phyloP scores from a whole-genome alignment of 1,140 invertebrate genomes.

The Caenorhabditis briggsae region DNA sequence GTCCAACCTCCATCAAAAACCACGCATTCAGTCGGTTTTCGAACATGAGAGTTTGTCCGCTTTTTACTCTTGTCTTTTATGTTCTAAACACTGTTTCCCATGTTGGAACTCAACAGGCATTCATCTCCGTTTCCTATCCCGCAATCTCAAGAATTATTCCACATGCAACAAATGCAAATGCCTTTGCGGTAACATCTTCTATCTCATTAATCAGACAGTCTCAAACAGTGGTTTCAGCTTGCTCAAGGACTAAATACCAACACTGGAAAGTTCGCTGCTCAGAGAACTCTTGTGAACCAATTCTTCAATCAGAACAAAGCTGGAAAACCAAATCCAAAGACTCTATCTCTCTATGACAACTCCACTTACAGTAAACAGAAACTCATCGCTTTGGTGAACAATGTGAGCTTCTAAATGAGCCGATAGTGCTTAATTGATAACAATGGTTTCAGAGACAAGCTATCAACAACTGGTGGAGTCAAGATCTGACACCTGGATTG shows the following conservation, averaged over 20 bases:
- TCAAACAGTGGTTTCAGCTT: not conserved
- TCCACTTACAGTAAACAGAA: conserved; percentile 44
- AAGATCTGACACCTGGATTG: conserved; percentile 19
- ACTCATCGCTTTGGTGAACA: conserved; percentile 21
- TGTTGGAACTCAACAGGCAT: conserved; percentile 20
- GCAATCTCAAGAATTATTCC: conserved; percentile 35
- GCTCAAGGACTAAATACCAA: not conserved
- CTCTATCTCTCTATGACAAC: conserved; percentile 32
- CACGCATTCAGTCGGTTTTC: conserved; percentile 27
- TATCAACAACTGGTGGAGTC: not conserved
- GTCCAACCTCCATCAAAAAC: conserved; percentile 5
- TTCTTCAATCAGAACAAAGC: conserved; percentile 28
- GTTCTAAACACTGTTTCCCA: not conserved
- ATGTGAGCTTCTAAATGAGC: not conserved
- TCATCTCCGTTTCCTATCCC: not conserved
- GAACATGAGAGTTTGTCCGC: not conserved
- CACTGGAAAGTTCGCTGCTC: not conserved
- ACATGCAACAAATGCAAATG: conserved; percentile 26
- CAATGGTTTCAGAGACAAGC: conserved; percentile 4
- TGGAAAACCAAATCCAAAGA: conserved; percentile 32
- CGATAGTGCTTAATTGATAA: no score
- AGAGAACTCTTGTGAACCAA: conserved; percentile 30
- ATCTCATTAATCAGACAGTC: not conserved
- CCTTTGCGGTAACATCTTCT: not conserved
- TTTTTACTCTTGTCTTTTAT: not conserved